Evolutionary conservation across 1,140 invertebrate genomes (phyloP).

Genomic region (Bombus breviceps): DNA sequence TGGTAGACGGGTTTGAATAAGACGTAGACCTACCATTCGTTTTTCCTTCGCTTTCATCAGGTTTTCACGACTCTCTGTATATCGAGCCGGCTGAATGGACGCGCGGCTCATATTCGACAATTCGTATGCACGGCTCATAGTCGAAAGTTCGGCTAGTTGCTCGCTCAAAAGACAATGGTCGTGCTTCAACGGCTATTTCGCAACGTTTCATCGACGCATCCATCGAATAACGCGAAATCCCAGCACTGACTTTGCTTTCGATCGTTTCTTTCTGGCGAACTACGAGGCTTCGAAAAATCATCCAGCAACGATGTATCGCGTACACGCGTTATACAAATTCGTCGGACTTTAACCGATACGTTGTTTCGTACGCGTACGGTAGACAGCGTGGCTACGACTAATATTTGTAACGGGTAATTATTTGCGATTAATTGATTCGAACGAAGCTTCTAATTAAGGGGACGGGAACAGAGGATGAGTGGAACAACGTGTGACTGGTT

Average conservation of each 20-base stretch:
- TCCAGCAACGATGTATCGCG: neutral
- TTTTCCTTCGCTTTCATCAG: constrained; percentile 35
- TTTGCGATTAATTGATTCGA: constrained; percentile 40
- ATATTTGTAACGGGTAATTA: constrained; percentile 35
- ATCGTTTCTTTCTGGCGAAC: neutral
- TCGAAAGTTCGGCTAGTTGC: constrained; percentile 50
- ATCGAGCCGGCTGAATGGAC: constrained; percentile 54
- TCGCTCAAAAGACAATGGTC: constrained; percentile 52
- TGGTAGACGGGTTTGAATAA: constrained; percentile 28
- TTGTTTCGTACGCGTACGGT: neutral
- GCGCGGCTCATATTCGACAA: constrained; percentile 61
- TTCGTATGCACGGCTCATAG: constrained; percentile 56
- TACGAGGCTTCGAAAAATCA: neutral
- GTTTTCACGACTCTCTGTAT: constrained; percentile 46
- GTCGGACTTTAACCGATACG: neutral
- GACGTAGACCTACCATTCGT: constrained; percentile 20
- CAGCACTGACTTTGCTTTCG: neutral
- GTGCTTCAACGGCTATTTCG: constrained; percentile 47
- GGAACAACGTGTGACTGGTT: neutral
- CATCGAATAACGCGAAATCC: neutral
- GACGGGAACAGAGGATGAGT: neutral
- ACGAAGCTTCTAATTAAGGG: constrained; percentile 38
- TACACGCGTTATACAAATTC: neutral
- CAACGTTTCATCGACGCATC: neutral
- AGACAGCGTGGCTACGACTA: neutral